A percentile compares a stretch with the other conserved stretches of the same genome.
These are phyloP conservation scores for Gorsachius goisagi DNA, from an alignment of 2,113 vertebrate genomes.

Conservation along the genomic window DNA sequence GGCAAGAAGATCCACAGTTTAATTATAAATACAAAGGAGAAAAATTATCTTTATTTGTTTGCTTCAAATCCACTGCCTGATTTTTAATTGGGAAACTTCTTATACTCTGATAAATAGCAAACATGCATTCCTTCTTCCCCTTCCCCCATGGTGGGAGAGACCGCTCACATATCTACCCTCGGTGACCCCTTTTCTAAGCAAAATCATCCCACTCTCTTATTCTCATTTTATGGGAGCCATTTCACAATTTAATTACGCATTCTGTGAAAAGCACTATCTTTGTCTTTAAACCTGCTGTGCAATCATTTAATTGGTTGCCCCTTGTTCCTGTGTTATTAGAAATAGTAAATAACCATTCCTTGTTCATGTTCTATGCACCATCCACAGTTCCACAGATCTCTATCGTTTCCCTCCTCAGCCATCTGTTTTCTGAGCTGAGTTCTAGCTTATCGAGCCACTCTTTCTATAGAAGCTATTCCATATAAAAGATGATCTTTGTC, in stretches of 20 bases:
- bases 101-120: neutral
- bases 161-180: neutral
- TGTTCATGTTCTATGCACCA: neutral
- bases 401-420: constrained; percentile 3
- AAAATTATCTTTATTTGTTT: constrained; percentile 26
- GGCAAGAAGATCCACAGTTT: constrained; percentile 43
- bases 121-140: neutral
- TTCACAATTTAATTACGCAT: constrained; percentile 63
- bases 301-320: constrained; percentile 66
- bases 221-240: constrained; percentile 59
- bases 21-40: constrained; percentile 43
- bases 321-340: constrained; percentile 58
- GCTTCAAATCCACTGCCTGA: neutral
- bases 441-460: neutral
- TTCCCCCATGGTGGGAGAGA: neutral
- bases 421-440: constrained; percentile 14
- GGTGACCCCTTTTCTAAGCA: constrained; percentile 14
- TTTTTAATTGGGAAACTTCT: constrained; percentile 50
- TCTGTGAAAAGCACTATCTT: constrained; percentile 52
- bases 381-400: neutral
- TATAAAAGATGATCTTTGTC: constrained; percentile 37
- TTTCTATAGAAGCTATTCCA: constrained; percentile 15
- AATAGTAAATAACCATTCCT: constrained; percentile 65
- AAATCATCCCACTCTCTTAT: constrained; percentile 1
- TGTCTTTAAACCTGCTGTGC: constrained; percentile 53